Evolutionary conservation across 2,113 vertebrate species (phyloP), one percentile per base, ranked within the genome.

Genomic region (Stegastes partitus): DNA sequence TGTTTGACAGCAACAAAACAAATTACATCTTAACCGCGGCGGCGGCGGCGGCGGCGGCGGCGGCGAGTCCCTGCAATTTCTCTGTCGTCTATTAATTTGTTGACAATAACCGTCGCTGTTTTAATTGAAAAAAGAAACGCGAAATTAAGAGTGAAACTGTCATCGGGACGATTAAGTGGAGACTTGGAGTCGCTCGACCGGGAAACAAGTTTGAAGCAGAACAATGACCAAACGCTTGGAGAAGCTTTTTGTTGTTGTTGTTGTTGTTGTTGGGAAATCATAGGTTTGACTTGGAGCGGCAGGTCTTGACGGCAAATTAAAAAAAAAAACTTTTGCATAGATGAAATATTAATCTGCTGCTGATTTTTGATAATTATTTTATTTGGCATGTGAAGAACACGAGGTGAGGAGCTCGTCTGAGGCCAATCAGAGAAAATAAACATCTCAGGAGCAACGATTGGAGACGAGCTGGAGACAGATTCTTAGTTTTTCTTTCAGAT

Each of bases 1-100:
- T 34, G 69, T 53, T n/a, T 77, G 68, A 55, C 34, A 59, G 74
- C 34, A 53, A 74, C 34, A 53, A 74, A 79, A 63, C 66, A 71
- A 81, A 82, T 63, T 44, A 66, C 8, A 62, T 50, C 25, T 31
- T 14, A 28, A 75, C 37, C 49, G 49, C 61, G 14, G 39, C 4
- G 14, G 12, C 42, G 45, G 45, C 45, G 73, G 55, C 56, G 19
- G n/a, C n/a, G n/a, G n/a, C n/a, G n/a, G n/a, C n/a, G n/a, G n/a
- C n/a, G 37, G 73, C 16, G 47, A 18, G 62, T 31, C 44, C 15
- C n/a, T 70, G 37, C 61, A 45, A 72, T 59, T 68, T 68, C 69
- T 53, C 23, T 18, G 16, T 68, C 9, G 3, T 22, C 58, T 34
- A 14, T 73, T 80, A 34, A 86, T 61, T 64, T 23, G 56, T 34